Percentiles rank a stretch among this genome's conserved stretches.
phyloP scores from a whole-genome alignment of 2,888 invertebrate species.

The Andrena bucephala region DNA sequence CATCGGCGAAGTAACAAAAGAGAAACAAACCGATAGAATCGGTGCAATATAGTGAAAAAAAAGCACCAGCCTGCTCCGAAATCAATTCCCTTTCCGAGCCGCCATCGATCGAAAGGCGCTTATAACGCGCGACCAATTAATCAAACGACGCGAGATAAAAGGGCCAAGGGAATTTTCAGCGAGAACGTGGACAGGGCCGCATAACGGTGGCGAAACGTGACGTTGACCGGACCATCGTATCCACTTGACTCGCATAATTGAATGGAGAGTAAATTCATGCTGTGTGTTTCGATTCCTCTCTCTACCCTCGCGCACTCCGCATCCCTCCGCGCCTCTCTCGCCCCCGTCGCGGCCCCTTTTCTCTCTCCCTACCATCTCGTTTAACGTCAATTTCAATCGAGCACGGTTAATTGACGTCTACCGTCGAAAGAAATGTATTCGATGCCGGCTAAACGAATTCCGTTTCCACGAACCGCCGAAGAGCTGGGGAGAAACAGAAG shows the following conservation, averaged over 20 bases:
- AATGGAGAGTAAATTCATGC: constrained; percentile 67
- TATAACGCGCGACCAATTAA: constrained; percentile 55
- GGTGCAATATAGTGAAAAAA: not conserved
- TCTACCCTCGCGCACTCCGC: not conserved
- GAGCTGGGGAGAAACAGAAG: constrained; percentile 30
- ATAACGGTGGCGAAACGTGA: constrained; percentile 64
- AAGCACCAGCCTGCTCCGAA: not conserved
- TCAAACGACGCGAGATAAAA: constrained; percentile 63
- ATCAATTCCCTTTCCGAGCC: not conserved
- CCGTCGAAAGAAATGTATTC: constrained; percentile 73
- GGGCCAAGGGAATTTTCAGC: constrained; percentile 48
- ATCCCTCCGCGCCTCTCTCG: not conserved
- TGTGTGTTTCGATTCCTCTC: constrained; percentile 20
- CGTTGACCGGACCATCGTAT: constrained; percentile 64
- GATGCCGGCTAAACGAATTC: constrained; percentile 70
- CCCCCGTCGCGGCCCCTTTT: constrained; percentile 3
- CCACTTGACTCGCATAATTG: constrained; percentile 72
- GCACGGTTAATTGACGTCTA: constrained; percentile 71
- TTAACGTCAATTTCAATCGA: constrained; percentile 71
- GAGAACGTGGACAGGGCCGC: constrained; percentile 40
- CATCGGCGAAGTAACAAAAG: too few relatives aligned
- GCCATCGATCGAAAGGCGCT: constrained; percentile 29
- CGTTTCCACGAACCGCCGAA: constrained; percentile 44
- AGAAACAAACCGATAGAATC: too few relatives aligned
- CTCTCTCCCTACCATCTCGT: constrained; percentile 52